phyloP scores from a whole-genome alignment of 2,888 invertebrate species.

The Cheilosia scutellata region DNA sequence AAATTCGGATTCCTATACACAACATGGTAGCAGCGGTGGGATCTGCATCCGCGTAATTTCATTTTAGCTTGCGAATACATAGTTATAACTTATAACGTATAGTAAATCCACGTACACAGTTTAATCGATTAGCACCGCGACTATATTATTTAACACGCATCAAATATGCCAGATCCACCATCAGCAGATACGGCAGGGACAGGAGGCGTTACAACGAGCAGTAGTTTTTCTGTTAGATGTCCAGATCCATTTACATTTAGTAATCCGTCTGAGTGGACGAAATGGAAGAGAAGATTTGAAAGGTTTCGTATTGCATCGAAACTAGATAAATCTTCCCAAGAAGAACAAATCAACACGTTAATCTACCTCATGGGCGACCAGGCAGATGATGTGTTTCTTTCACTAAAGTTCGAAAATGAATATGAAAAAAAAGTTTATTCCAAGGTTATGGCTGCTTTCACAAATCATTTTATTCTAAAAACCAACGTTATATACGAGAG shows the following conservation, averaged over 20 bases:
- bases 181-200: neutral
- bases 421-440: neutral
- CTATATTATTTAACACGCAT: neutral
- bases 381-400: neutral
- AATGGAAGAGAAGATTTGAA: no score
- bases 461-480: neutral
- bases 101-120: neutral
- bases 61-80: neutral
- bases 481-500: conserved; percentile 1
- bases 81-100: neutral
- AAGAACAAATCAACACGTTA: no score
- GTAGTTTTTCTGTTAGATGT: no score
- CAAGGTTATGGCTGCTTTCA: neutral
- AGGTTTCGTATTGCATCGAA: no score
- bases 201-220: neutral
- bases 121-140: neutral
- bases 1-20: no score
- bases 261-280: no score
- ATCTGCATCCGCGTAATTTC: neutral
- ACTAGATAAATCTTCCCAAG: no score
- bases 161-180: neutral
- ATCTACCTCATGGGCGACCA: neutral
- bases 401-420: no score
- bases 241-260: neutral
- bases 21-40: neutral